Base-by-base conservation (phyloP, 2,797 vertebrate species). In the Microcaecilia unicolor region DNA sequence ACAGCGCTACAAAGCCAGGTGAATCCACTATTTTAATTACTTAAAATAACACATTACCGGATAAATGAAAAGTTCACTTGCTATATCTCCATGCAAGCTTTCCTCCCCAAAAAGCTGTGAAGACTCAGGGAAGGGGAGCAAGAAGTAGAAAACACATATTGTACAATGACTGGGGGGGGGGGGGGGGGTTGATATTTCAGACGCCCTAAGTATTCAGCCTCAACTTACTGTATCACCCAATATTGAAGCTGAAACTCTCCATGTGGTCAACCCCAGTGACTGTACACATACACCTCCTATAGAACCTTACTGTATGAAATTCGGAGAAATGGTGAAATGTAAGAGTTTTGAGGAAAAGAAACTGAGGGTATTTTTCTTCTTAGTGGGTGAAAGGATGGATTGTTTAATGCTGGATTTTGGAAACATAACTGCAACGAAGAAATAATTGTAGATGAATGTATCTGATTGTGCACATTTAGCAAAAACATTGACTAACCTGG, bases 11-110 rank as follows among this genome's bases (percentile, higher is more conserved):
- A 46, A 43, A 46, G 39, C 16, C 32, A 39, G 26, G 11, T 12
- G 34, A 37, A 31, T 22, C 24, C 32, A 37, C 27, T 36, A 38
- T 27, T 17, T 30, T 38, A 39, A 36, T 26, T 34, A 40, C 49
- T 46, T 42, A 34, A 22, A 18, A 22, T 27, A 35, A 19, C 22
- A 18, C 36, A 41, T 23, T 39, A 32, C 28, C 32, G 21, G 11
- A 21, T 23, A 28, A 25, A 37, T 41, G 36, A 25, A 51, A 51
- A 58, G 37, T 49, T 38, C 28, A 37, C n/a, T n/a, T n/a, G n/a
- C 26, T 25, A 9, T 24, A 17, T 32, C 27, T 27, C 18, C 25
- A 13, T 15, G 18, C 22, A 33, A 21, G 11, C n/a, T 9, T 7
- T 16, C 16, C 28, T n/a, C 13, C 12, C 8, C 9, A 15, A 10